Evolutionary conservation across 1,140 invertebrate species (phyloP), one percentile per base, ranked within the genome.

Genomic region (Dinoponera quadriceps): DNA sequence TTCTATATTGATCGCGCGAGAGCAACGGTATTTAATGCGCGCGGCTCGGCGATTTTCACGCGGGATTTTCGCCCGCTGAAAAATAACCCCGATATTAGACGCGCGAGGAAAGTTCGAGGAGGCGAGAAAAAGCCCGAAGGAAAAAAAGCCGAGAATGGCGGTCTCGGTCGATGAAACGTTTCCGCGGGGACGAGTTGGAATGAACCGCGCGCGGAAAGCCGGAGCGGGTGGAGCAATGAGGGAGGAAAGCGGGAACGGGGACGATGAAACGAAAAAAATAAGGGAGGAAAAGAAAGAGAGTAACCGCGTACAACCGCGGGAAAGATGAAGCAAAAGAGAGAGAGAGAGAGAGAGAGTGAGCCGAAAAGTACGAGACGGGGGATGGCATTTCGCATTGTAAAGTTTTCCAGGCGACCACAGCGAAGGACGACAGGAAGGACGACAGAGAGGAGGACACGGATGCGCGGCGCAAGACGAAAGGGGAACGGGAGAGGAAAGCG

Each of bases 101-200:
- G 77, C 82, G 82, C 82, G 82, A 87, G 75, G 66, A 87, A 87
- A 87, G 68, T 87, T 87, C 65, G 83, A 78, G 80, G 84, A 78
- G 72, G 54, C 51, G 75, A 80, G 78, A 75, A 78, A 81, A 84
- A 84, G 72, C 84, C 59, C 29, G 84, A 66, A 65, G 48, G 38
- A 57, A 57, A 84, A 71, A 55, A 51, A 49, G 33, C 68, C 44
- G 33, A 75, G 77, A 78, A 73, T 66, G 84, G 72, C 60, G 82
- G 83, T 84, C 80, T 87, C 89, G 91, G 92, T 93, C 92, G 92
- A 93, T 93, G 92, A 93, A 93, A 93, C 90, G 91, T 92, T 92
- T 92, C 91, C 91, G 84, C 88, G 77, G 89, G 89, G 89, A 91
- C 84, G 80, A 85, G 89, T 90, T 78, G 86, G 75, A 89, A 91